phyloP scores from a whole-genome alignment of 1,140 invertebrate genomes.

The Stenopsyche tienmushanensis region DNA sequence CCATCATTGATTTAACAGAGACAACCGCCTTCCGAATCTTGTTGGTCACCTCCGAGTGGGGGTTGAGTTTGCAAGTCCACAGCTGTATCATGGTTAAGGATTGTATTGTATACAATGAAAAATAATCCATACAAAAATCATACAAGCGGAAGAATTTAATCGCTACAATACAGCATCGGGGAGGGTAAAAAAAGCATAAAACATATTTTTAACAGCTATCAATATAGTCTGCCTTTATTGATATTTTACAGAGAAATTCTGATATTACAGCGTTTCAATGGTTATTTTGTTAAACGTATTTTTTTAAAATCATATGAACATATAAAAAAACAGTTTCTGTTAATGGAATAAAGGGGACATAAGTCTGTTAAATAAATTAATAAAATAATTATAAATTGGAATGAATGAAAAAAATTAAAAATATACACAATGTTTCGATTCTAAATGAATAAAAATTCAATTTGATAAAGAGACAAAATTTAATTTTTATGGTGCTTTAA shows the following conservation, averaged over 20 bases:
- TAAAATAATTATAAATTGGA: not conserved
- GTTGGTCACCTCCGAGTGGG: conserved; percentile 69
- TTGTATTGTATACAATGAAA: conserved; percentile 20
- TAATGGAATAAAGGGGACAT: too few relatives aligned
- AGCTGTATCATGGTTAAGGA: conserved; percentile 57
- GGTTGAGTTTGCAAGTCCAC: conserved; percentile 78
- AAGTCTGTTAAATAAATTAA: not conserved
- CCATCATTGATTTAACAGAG: conserved; percentile 64
- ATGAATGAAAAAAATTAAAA: not conserved
- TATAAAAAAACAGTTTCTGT: too few relatives aligned
- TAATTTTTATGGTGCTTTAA: not conserved
- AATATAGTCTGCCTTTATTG: conserved; percentile 25
- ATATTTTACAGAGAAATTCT: not conserved
- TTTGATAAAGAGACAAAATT: too few relatives aligned
- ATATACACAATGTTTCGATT: not conserved
- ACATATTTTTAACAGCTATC: conserved; percentile 7
- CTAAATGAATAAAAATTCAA: not conserved
- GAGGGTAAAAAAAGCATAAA: conserved; percentile 6
- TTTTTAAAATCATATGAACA: too few relatives aligned
- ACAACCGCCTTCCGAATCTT: conserved; percentile 75
- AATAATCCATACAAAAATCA: not conserved
- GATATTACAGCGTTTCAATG: not conserved
- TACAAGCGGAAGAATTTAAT: not conserved
- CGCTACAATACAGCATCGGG: not conserved
- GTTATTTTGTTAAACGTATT: not conserved